Evolutionary conservation across 2,888 invertebrate species (phyloP), one percentile per base, ranked within the genome.

Genomic region (Pemphredon lugubris): DNA sequence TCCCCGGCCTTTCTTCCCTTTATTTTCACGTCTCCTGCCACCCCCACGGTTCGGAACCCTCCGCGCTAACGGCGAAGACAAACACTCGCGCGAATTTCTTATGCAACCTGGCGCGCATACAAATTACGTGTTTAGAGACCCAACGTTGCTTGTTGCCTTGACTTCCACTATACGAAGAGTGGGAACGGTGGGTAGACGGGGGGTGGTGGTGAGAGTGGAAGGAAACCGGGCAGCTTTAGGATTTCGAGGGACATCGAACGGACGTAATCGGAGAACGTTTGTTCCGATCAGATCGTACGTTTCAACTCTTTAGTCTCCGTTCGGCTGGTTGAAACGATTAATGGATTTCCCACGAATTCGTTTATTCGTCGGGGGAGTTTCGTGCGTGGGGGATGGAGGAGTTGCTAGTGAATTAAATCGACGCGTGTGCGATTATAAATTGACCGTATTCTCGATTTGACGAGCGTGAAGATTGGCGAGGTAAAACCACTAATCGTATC

Each of bases 81-180:
- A 86, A 86, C 84, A 82, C 78, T 77, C 78, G 81, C 80, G 80
- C 80, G 84, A 86, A 86, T 85, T 83, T 84, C 86, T 84, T 84
- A 79, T 82, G 81, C 80, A 79, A 60, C 76, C 74, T n/a, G 70
- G 50, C 66, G 79, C 72, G 86, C 86, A 85, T 86, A 84, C 84
- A 85, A 86, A 86, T 82, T 78, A 85, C 79, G 76, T 80, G 81
- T 85, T 86, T 86, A 84, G 77, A 77, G 77, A 65, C 50, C 65
- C 60, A 42, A 30, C 48, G 51, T 30, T n/a, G 23, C 6, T 40
- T 23, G 40, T 18, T 40, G 40, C 40, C 16, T n/a, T 16, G 16
- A 5, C 16, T 13, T 1, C 13, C 37, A 16, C 16, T 40, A 14
- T 16, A 14, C 16, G 6, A 5, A 11, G 34, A 2, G 44, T 30